Evolutionary conservation across 2,888 invertebrate species (phyloP), one percentile per base, ranked within the genome.

Genomic region (Agrilus mali): DNA sequence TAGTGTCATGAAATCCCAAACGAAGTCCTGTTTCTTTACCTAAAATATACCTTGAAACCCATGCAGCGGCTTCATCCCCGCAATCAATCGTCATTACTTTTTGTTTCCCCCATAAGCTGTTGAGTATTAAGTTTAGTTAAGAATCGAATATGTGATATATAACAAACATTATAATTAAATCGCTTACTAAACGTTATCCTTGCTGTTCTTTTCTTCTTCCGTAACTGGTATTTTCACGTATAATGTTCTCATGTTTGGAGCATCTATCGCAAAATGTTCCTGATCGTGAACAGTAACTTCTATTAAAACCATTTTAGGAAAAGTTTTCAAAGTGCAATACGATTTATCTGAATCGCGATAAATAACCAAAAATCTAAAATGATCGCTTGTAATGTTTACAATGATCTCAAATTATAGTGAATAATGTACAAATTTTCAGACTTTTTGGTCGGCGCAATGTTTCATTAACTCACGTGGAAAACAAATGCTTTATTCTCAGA

Each of bases 61-160:
- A 82, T 37, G 65, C 59, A 1, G 77, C 72, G 2, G 72, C 74
- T 47, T 71, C 72, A 33, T 75, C 69, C 2, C 81, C 81, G 63
- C 80, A 81, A 60, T 82, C 81, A 43, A 73, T 42, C 13, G 40
- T 43, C 6, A 35, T 17, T 27, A 48, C 33, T 13, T 40, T 42
- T 40, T 46, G 43, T 1, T 34, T 37, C 6, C 17, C 13, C 13
- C 16, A 17, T 17, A 17, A 15, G 4, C 17, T 17, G 14, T 13
- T 17, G 7, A 7, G n/a, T 7, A 8, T 17, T 37, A 6, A 36
- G 4, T 15, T n/a, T 16, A 16, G 20, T 17, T 14, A 36, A 36
- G 15, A 34, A 16, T 38, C 33, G 31, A 37, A 42, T 36, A 12
- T 4, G 16, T 31, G 22, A 43, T 14, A 16, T 38, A 22, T 4